Base-by-base conservation (phyloP, 2,113 vertebrate genomes). In the Percina caprodes region DNA sequence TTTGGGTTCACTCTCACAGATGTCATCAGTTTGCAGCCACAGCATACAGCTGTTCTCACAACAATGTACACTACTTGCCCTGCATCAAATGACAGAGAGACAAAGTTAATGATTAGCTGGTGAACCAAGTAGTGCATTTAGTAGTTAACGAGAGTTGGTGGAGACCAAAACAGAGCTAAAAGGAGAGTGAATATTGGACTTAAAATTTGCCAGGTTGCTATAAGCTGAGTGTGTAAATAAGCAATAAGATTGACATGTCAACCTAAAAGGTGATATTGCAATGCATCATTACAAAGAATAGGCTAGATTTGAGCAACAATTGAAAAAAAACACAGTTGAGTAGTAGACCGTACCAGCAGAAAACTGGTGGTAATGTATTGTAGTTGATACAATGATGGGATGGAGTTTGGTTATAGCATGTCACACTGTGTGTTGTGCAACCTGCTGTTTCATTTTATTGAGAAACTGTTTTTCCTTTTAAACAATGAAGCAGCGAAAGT, bases 381-480 rank as follows among this genome's bases (percentile, higher is more conserved):
- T 12, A 48, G 26, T 14, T 68, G 54, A 77, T 46, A 46, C 23
- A 35, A 3, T 8, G 26, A 7, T 16, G 51, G 35, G 30, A 51
- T 19, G 33, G 21, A 6, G 51, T 16, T 56, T 51, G 5, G 23
- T 60, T n/a, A 73, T 49, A 52, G 7, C 18, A 35, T 58, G n/a
- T 70, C 56, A 61, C 35, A 55, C 11, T 26, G 61, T 14, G 26
- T 11, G 42, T 67, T 73, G 61, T 59, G 66, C 9, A 60, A 54
- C 67, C 52, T 71, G 63, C 69, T 14, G 69, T 63, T 77, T 76
- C 6, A 66, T 67, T 74, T 51, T 7, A 66, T 66, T 42, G 58
- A 60, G 35, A 65, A 8, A 4, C 12, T 52, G 26, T 71, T 70
- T 72, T 66, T 15, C 23, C 21, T 30, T 16, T 61, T 35, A 19